A percentile compares a stretch with the other conserved stretches of the same genome.
Evolutionary conservation across 2,888 invertebrate species (phyloP).

Genomic region (Meliscaeva auricollis): DNA sequence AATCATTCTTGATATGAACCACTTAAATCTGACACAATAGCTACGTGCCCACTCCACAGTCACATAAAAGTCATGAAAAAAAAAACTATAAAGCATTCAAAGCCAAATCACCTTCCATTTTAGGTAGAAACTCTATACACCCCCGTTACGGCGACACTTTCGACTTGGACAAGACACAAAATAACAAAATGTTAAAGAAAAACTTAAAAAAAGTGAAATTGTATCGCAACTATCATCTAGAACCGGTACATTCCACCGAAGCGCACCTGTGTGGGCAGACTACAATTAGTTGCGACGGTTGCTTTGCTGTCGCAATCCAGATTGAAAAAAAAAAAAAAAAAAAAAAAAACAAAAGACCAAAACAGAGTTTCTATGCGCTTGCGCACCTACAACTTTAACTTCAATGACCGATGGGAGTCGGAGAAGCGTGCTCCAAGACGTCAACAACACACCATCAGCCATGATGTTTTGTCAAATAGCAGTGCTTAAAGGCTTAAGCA

Average conservation of each 20-base stretch:
- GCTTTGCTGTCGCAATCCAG: conserved; percentile 27
- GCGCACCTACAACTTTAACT: conserved; percentile 44
- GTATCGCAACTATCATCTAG: neutral
- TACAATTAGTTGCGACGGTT: conserved; percentile 57
- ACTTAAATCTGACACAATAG: too few relatives aligned
- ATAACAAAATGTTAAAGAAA: neutral
- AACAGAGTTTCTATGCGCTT: conserved; percentile 40
- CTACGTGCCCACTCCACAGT: too few relatives aligned
- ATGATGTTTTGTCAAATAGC: conserved; percentile 24
- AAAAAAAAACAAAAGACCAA: too few relatives aligned
- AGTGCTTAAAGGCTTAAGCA: neutral
- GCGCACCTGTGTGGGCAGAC: conserved; percentile 69
- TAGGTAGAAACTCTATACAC: too few relatives aligned
- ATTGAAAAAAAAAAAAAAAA: too few relatives aligned
- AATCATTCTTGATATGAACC: too few relatives aligned
- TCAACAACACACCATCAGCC: conserved; percentile 26
- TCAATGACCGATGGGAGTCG: neutral
- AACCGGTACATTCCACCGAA: conserved; percentile 56
- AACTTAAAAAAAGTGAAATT: neutral
- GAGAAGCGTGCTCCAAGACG: conserved; percentile 47
- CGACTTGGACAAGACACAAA: too few relatives aligned
- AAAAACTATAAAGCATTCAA: too few relatives aligned
- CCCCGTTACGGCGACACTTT: too few relatives aligned
- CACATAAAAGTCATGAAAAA: too few relatives aligned
- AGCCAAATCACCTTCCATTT: too few relatives aligned